Evolutionary conservation across 2,888 invertebrate species (phyloP).

Genomic region (Oscheius sp.): DNA sequence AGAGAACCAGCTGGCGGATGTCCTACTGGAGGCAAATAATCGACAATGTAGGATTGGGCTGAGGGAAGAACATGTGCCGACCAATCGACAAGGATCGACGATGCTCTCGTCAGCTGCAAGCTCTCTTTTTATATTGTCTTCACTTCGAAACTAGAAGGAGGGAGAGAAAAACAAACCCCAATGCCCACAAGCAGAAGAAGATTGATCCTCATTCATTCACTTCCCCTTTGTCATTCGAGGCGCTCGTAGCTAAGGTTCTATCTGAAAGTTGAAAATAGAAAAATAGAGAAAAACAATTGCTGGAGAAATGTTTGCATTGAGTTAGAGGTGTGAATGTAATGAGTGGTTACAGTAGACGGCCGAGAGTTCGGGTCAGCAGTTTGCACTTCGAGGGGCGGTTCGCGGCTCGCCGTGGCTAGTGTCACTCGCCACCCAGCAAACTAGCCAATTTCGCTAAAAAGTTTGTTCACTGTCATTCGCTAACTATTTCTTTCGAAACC

Average conservation of each 20-base stretch:
- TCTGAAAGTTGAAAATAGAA: conserved; percentile 2
- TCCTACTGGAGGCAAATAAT: conserved; percentile 63
- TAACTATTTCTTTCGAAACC: too few relatives aligned
- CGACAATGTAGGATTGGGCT: conserved; percentile 53
- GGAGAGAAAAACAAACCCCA: conserved; percentile 3
- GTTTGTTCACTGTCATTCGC: too few relatives aligned
- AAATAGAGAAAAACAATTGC: not conserved
- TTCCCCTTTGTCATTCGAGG: conserved; percentile 21
- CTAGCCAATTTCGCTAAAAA: not conserved
- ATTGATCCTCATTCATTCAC: conserved; percentile 33
- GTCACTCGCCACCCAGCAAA: not conserved
- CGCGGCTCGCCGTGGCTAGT: conserved; percentile 2
- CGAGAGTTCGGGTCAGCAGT: not conserved
- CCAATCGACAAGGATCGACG: conserved; percentile 60
- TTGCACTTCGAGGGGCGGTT: conserved; percentile 19
- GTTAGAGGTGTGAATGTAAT: not conserved
- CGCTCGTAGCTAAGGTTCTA: not conserved
- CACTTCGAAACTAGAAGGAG: not conserved
- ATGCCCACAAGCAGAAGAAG: conserved; percentile 22
- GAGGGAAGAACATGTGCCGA: conserved; percentile 40
- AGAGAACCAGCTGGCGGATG: conserved; percentile 46
- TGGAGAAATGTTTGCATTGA: not conserved
- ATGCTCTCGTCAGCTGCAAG: conserved; percentile 32
- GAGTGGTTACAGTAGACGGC: conserved; percentile 9
- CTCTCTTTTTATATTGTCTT: too few relatives aligned